Evolutionary conservation across 2,888 invertebrate species (phyloP), one percentile per base, ranked within the genome.

Genomic region (Buathra laborator): DNA sequence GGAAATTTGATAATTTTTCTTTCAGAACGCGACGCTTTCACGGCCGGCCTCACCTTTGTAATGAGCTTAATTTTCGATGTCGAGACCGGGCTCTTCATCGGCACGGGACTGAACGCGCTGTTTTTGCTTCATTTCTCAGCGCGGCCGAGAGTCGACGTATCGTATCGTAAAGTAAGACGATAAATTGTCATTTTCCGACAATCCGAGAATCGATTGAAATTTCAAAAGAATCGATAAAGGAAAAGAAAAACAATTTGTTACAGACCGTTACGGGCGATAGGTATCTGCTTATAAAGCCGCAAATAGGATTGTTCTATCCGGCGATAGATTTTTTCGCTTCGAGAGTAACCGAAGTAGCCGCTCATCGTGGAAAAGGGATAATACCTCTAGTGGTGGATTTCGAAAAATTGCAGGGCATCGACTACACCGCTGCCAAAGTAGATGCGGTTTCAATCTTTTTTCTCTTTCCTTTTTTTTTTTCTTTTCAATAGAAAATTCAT

Each of bases 21-120:
- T 76, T 3, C 59, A 93, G 93, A 94, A 91, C 93, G 94, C 84
- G 97, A 97, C 93, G 95, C 97, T 79, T 89, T 95, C 66, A 95
- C 97, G 78, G 95, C 97, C 90, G 89, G 95, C 76, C 94, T 95
- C 14, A 98, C 98, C 70, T 96, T 97, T 86, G 81, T 96, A 1
- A 94, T 96, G 59, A 96, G 97, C 86, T 93, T 98, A 75, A 91
- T 95, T 75, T 94, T 96, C 84, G 96, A 97, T 32, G 97, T 98
- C 66, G 97, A 98, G 95, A 95, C 96, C 90, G 98, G 98, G 70
- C 96, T 98, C 86, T 94, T 97, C 43, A 95, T 96, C 67, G 98
- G 98, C 81, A 96, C 96, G 86, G 90, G 95, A 16, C 94, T 96
- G 46, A 96, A 96, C 92, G 94, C 97, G 81, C 92, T 95, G 3